These are phyloP conservation scores for Mesorhabditis sp. DNA, from an alignment of 2,888 invertebrate genomes.

Conservation along the genomic window DNA sequence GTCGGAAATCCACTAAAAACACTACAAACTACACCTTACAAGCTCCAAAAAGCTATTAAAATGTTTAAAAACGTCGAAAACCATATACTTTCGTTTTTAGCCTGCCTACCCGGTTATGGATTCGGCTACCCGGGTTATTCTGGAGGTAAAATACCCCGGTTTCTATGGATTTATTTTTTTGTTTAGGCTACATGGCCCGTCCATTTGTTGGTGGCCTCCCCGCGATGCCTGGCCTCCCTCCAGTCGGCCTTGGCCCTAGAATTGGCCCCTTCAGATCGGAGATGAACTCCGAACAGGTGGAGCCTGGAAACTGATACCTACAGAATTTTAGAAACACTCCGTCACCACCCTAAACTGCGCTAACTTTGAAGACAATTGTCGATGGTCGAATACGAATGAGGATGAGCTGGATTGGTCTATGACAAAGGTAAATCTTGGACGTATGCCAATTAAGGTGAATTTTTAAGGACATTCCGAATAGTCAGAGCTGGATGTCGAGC, in stretches of 20 bases:
- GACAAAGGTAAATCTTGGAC: neutral
- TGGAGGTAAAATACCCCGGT: too few relatives aligned
- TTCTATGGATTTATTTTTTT: too few relatives aligned
- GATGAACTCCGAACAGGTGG: slow-evolving; percentile 10
- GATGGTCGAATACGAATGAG: slow-evolving; percentile 44
- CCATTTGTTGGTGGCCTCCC: slow-evolving; percentile 2
- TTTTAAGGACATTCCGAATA: slow-evolving; percentile 12
- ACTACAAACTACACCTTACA: too few relatives aligned
- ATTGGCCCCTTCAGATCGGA: slow-evolving; percentile 40
- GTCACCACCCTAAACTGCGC: slow-evolving; percentile 31
- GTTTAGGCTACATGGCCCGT: neutral
- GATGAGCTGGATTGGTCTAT: slow-evolving; percentile 45
- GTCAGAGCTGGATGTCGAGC: slow-evolving; percentile 23
- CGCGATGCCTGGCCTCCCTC: neutral
- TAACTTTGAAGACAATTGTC: slow-evolving; percentile 29
- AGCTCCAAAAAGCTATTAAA: too few relatives aligned
- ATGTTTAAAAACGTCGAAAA: too few relatives aligned
- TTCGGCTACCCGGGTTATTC: neutral
- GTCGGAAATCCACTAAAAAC: too few relatives aligned
- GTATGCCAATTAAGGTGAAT: neutral
- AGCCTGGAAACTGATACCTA: neutral
- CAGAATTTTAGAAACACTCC: slow-evolving; percentile 9
- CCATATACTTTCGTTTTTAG: neutral
- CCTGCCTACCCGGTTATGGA: neutral
- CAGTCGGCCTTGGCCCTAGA: neutral